phyloP scores from a whole-genome alignment of 2,888 invertebrate genomes.

The Podabrus alpinus region DNA sequence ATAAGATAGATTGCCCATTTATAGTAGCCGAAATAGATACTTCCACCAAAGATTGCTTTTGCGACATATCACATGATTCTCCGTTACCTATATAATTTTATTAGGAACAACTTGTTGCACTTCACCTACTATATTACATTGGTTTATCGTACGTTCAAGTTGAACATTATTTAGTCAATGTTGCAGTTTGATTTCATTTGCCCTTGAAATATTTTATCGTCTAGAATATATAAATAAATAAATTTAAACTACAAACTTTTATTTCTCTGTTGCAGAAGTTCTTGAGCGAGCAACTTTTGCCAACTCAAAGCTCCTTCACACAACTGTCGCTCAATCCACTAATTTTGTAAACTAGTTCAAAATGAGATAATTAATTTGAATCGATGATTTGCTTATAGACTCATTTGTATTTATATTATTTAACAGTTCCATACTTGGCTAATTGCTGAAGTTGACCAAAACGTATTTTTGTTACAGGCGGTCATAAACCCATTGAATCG shows the following conservation, averaged over 20 bases:
- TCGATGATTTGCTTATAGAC: neutral
- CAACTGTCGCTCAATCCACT: neutral
- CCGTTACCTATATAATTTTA: neutral
- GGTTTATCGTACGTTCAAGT: no score
- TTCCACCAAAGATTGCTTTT: no score
- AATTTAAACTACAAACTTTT: neutral
- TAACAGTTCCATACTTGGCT: no score
- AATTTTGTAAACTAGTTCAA: neutral
- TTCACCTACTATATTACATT: no score
- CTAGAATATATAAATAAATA: no score
- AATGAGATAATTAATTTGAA: neutral
- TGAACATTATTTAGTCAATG: neutral
- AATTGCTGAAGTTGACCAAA: no score
- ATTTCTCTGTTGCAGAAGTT: neutral
- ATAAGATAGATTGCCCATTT: neutral
- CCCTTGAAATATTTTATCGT: no score
- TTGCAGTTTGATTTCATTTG: neutral
- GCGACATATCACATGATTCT: neutral
- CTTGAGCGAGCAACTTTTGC: neutral
- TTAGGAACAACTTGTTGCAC: neutral
- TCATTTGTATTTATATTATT: no score
- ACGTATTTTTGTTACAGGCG: no score
- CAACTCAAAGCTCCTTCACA: neutral
- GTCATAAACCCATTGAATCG: neutral
- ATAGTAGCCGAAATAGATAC: no score